Percentiles rank a stretch among this genome's conserved stretches.
phyloP scores from a whole-genome alignment of 1,140 invertebrate species.

The Meloidogyne hapla region DNA sequence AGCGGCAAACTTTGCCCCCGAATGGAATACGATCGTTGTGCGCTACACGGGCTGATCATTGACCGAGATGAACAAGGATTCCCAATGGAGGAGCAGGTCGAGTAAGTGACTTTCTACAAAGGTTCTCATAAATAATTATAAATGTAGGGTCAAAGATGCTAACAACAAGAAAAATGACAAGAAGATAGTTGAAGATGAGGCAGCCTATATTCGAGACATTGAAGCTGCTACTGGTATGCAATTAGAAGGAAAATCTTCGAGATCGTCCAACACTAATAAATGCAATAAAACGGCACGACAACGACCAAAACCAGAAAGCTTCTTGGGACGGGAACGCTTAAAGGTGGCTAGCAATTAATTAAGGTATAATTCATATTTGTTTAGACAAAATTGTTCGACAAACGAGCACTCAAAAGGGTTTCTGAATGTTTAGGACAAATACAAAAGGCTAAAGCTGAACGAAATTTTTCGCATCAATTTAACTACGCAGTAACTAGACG shows the following conservation, averaged over 20 bases:
- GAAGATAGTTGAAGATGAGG: slow-evolving; percentile 37
- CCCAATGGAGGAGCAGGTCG: slow-evolving; percentile 38
- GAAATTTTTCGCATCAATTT: slow-evolving; percentile 51
- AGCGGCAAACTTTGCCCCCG: slow-evolving; percentile 45
- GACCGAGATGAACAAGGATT: slow-evolving; percentile 51
- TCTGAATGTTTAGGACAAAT: slow-evolving; percentile 47
- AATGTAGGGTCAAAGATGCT: background rate
- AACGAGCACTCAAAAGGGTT: slow-evolving; percentile 44
- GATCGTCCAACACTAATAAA: background rate
- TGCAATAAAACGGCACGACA: slow-evolving; percentile 36
- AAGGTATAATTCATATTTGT: slow-evolving; percentile 2
- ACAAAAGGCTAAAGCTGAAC: slow-evolving; percentile 43
- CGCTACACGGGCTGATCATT: slow-evolving; percentile 51
- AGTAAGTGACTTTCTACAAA: slow-evolving; percentile 14
- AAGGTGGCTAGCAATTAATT: slow-evolving; percentile 29
- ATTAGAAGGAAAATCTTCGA: background rate
- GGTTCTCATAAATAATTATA: background rate
- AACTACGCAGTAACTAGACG: slow-evolving; percentile 43
- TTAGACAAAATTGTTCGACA: slow-evolving; percentile 55
- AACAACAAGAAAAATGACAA: slow-evolving; percentile 25
- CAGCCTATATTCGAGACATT: slow-evolving; percentile 48
- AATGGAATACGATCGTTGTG: slow-evolving; percentile 50
- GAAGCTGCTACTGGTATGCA: slow-evolving; percentile 46
- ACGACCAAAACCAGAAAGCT: slow-evolving; percentile 35
- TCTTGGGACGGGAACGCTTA: slow-evolving; percentile 40